Base-by-base conservation (phyloP, 2,797 vertebrate species). In the Sebastes hubbsi region DNA sequence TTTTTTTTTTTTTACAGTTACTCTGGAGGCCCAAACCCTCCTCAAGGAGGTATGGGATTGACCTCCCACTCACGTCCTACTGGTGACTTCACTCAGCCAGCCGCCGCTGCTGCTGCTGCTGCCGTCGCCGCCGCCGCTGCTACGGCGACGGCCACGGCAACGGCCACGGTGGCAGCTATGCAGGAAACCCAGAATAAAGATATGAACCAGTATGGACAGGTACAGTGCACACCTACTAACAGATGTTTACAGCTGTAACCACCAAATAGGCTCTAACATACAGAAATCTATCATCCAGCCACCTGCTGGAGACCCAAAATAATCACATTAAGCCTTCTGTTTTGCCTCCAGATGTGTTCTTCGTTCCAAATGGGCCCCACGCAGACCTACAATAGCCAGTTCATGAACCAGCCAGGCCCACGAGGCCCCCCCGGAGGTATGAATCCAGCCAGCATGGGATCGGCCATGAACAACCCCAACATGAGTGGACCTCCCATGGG, bases 281-380 rank as follows among this genome's bases (percentile, higher is more conserved):
- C 9, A 54, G 55, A 49, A 72, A 29, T 11, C 18, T 65, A 8
- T 78, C n/a, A 29, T 58, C 58, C 20, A 74, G 12, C 30, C 70
- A 46, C 68, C 49, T 73, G 61, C 59, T 20, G 8, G 6, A 60
- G 29, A 66, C 42, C 18, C 12, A 52, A 25, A 30, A 29, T 61
- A 63, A 81, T 62, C 4, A 56, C 12, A 25, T 80, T 68, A 27
- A 80, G 67, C 36, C 67, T 75, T 81, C 64, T 78, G 91, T 80
- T 80, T 82, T 81, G 56, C 70, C 63, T 87, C 94, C 96, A 99
- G 98, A 97, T 99, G 96, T 99, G 98, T 96, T 98, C 98, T 89
- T 99, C 98, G 93, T 99, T 99, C 95, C 98, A 99, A 97, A 99
- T 99, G 99, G 98, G 98, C 94, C 97, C 97, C 54, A 92, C 97